A percentile compares a stretch with the other conserved stretches of the same genome.
Conservation (phyloP, 1,140 invertebrate species). For the Aphaenogaster ashmeadi region DNA sequence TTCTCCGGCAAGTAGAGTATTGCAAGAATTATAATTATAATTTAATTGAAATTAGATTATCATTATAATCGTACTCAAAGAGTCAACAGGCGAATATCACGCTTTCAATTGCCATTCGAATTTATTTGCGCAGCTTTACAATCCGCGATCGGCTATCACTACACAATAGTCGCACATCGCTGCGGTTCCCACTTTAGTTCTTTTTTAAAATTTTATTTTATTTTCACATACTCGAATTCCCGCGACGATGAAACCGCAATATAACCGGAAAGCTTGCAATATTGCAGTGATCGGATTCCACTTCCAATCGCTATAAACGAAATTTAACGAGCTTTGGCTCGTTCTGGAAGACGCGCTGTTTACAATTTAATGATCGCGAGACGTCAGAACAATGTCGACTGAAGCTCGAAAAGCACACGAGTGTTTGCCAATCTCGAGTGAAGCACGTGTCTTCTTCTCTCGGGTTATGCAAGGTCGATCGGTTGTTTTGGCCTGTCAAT, state of each 20-base stretch:
- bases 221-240: not conserved
- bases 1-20: not conserved
- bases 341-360: conserved; percentile 14
- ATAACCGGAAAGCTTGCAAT: not conserved
- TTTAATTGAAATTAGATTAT: conserved; percentile 42
- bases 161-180: not conserved
- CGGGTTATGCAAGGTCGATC: not conserved
- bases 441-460: not conserved
- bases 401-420: not conserved
- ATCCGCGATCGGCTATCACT: not conserved
- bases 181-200: not conserved
- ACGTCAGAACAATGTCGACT: not conserved
- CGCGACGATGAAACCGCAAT: not conserved
- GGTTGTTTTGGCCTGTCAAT: not conserved
- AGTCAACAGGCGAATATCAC: not conserved
- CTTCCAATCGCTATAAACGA: conserved; percentile 6
- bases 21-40: conserved; percentile 20
- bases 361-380: conserved; percentile 5
- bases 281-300: not conserved
- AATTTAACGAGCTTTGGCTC: not conserved
- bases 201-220: not conserved
- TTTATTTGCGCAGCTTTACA: not conserved
- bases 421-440: conserved; percentile 24
- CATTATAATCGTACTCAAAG: conserved; percentile 12
- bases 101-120: not conserved